Conservation (phyloP, 2,888 invertebrate genomes). For the Charanyca ferruginea region DNA sequence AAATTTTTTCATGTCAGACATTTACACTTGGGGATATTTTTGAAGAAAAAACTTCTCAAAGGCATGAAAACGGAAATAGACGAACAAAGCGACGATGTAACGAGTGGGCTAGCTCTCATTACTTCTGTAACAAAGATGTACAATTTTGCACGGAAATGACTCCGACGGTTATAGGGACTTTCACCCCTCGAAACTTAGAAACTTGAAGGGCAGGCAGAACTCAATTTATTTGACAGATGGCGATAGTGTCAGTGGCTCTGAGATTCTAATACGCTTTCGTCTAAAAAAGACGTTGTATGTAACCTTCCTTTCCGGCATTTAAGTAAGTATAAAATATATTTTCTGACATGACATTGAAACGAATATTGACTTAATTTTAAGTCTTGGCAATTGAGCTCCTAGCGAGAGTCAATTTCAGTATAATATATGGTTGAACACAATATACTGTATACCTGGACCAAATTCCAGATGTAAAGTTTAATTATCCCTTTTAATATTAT, state of each 20-base stretch:
- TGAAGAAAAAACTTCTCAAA: conserved; percentile 51
- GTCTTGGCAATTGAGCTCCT: conserved; percentile 8
- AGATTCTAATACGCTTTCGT: conserved; percentile 40
- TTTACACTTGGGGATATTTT: conserved; percentile 55
- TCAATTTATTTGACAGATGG: conserved; percentile 30
- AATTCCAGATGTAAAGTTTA: not conserved
- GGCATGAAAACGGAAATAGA: conserved; percentile 64
- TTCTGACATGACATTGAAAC: conserved; percentile 24
- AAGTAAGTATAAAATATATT: conserved; percentile 30
- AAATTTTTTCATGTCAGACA: conserved; percentile 24
- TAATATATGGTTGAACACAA: not conserved
- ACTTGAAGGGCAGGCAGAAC: conserved; percentile 23
- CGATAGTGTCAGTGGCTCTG: conserved; percentile 22
- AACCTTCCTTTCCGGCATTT: conserved; percentile 10
- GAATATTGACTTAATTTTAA: not conserved
- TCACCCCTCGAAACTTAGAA: conserved; percentile 42
- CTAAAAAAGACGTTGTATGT: conserved; percentile 30
- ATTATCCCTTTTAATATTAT: conserved; percentile 4
- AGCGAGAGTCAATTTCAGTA: not conserved
- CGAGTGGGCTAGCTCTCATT: conserved; percentile 66
- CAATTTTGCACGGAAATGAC: conserved; percentile 60
- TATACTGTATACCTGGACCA: not conserved
- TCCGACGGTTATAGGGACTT: conserved; percentile 23
- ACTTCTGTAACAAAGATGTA: conserved; percentile 61
- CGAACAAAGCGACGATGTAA: conserved; percentile 65